These are phyloP conservation scores for Antheraea assamensis DNA, from an alignment of 2,888 invertebrate species.

Conservation along the genomic window DNA sequence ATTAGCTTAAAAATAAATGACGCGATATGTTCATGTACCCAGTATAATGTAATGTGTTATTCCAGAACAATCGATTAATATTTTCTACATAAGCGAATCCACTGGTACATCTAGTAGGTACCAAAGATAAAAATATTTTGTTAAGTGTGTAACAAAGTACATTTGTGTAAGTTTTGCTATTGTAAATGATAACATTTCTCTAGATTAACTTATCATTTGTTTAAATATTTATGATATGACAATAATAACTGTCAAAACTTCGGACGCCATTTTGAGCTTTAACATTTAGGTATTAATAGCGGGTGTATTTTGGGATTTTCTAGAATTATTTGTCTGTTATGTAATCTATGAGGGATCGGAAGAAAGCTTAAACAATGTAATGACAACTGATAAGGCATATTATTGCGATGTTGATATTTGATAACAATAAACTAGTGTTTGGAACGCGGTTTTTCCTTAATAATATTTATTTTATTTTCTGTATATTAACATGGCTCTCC, in stretches of 20 bases:
- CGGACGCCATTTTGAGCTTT: not conserved
- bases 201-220: not conserved
- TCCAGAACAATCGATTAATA: too few relatives aligned
- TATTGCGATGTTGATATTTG: not conserved
- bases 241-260: not conserved
- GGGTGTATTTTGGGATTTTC: not conserved
- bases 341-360: not conserved
- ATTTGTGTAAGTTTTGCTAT: too few relatives aligned
- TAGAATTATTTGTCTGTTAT: not conserved
- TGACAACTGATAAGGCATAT: not conserved
- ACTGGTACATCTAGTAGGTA: too few relatives aligned
- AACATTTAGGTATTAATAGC: not conserved
- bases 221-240: constrained; percentile 1
- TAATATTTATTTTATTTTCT: too few relatives aligned
- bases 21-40: too few relatives aligned
- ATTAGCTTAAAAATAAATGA: too few relatives aligned
- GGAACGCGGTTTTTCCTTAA: not conserved
- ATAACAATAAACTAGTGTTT: not conserved
- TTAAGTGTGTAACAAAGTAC: too few relatives aligned
- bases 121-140: too few relatives aligned
- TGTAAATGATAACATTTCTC: not conserved
- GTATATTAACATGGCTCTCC: too few relatives aligned
- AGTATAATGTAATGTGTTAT: too few relatives aligned
- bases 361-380: not conserved
- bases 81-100: too few relatives aligned